phyloP scores from a whole-genome alignment of 23 tunicate species.

The Ascidia mentula region DNA sequence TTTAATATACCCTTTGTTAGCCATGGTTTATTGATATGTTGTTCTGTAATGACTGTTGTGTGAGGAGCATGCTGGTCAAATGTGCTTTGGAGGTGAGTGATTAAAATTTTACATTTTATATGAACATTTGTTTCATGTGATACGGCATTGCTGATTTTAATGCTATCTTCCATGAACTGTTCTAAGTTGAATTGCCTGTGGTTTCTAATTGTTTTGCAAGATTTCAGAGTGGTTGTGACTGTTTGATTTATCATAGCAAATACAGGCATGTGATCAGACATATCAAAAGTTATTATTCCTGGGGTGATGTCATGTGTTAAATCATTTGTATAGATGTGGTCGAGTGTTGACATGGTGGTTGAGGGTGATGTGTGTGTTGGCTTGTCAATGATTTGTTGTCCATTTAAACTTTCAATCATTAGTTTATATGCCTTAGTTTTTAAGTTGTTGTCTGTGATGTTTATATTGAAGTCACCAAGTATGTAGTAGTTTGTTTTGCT shows the following conservation, averaged over 20 bases:
- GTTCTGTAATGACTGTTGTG: neutral
- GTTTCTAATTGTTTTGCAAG: neutral
- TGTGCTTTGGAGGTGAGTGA: neutral
- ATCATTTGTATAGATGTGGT: slow-evolving; percentile 1
- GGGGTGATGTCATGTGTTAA: neutral
- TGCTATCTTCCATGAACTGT: neutral
- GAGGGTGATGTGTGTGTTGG: neutral
- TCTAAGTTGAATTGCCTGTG: neutral
- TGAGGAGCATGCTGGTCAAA: neutral
- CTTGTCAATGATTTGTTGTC: neutral
- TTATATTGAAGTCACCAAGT: neutral
- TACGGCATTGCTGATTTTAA: neutral
- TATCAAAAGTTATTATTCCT: neutral
- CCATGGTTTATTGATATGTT: neutral
- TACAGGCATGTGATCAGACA: neutral
- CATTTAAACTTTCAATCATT: neutral
- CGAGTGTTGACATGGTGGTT: neutral
- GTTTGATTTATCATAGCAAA: neutral
- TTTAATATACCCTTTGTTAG: neutral
- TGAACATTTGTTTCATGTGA: neutral
- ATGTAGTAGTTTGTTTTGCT: neutral
- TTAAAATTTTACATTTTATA: neutral
- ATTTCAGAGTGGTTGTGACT: neutral
- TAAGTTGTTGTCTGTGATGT: neutral
- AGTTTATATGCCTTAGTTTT: too few relatives aligned